Percentiles rank a stretch among this genome's conserved stretches.
These are phyloP conservation scores for Lepilemur septentrionalis DNA, from an alignment of 2,797 vertebrate species.

Conservation along the genomic window DNA sequence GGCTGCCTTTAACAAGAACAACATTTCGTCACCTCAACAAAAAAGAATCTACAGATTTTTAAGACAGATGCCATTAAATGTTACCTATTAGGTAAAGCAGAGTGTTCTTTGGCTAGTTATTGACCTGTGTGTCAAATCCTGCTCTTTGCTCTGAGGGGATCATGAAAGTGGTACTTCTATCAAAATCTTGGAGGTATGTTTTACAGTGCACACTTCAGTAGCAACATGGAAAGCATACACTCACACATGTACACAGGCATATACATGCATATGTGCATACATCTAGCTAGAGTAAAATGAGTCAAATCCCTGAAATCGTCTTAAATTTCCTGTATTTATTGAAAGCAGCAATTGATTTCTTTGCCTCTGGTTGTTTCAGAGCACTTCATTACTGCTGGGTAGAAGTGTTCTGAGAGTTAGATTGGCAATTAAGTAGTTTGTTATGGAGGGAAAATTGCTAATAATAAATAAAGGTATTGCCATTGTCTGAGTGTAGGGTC, in stretches of 20 bases:
- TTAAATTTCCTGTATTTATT: not conserved
- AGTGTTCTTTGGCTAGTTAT: not conserved
- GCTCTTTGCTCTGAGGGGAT: not conserved
- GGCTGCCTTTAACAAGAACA: not conserved
- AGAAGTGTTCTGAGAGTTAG: constrained; percentile 35
- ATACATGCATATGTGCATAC: too few relatives aligned
- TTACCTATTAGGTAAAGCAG: not conserved
- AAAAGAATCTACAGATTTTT: constrained; percentile 23
- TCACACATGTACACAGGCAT: too few relatives aligned
- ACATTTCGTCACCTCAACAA: not conserved
- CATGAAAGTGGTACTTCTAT: not conserved
- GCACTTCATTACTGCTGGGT: not conserved
- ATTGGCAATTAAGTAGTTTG: constrained; percentile 47
- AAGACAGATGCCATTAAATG: not conserved
- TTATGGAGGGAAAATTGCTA: constrained; percentile 33
- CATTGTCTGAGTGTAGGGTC: not conserved
- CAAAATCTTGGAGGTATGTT: not conserved
- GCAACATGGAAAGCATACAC: not conserved
- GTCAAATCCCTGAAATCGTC: not conserved
- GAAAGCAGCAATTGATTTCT: not conserved
- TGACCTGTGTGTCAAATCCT: not conserved
- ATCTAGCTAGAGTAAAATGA: not conserved
- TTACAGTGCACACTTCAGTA: not conserved
- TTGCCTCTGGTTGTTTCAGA: constrained; percentile 10
- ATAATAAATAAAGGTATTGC: constrained; percentile 31